Conservation (phyloP, 2,888 invertebrate species). For the Coelinius sp. region DNA sequence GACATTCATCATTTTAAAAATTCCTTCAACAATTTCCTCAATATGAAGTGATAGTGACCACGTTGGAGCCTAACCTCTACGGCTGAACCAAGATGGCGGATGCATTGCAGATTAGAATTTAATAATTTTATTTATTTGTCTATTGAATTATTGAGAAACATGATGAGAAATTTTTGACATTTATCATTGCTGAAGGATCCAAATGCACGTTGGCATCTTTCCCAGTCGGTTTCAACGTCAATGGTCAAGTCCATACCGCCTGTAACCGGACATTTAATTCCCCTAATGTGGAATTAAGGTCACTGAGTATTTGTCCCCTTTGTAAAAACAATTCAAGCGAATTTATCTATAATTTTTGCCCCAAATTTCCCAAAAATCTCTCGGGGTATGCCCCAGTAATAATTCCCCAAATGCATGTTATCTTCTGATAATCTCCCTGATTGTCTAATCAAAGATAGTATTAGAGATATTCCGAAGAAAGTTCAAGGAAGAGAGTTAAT, state of each 20-base stretch:
- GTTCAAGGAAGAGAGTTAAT: not conserved
- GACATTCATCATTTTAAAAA: not conserved
- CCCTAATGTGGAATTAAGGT: slow-evolving; percentile 28
- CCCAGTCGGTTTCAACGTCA: not conserved
- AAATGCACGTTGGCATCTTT: not conserved
- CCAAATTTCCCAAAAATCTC: not conserved
- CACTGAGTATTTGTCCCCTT: not conserved
- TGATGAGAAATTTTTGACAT: not conserved
- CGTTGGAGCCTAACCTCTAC: slow-evolving; percentile 18
- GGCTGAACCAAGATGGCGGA: not conserved
- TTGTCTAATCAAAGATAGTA: not conserved
- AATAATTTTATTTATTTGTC: not conserved
- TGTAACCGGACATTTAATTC: slow-evolving; percentile 30
- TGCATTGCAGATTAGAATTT: not conserved
- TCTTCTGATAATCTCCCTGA: not conserved
- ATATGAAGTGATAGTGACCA: not conserved
- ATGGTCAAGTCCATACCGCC: slow-evolving; percentile 25
- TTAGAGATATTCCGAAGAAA: not conserved
- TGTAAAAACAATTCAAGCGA: not conserved
- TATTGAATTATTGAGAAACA: not conserved
- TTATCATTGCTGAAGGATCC: not conserved
- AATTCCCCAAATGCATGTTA: slow-evolving; percentile 6
- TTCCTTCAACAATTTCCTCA: not conserved
- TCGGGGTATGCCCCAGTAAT: not conserved
- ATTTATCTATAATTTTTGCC: not conserved